Evolutionary conservation across 2,888 invertebrate genomes (phyloP).

Genomic region (Mamestra brassicae): DNA sequence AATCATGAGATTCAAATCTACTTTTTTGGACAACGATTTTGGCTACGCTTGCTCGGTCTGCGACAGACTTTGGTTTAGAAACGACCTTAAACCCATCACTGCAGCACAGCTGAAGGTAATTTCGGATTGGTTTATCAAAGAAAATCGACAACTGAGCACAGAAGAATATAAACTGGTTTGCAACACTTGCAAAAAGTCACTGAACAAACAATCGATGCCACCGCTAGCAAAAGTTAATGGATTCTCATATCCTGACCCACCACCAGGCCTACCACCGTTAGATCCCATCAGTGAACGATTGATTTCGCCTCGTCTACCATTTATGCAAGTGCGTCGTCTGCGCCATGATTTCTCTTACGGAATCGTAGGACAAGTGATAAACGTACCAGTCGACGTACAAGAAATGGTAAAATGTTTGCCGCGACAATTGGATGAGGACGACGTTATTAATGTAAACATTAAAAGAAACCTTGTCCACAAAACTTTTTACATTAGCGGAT

Average conservation of each 20-base stretch:
- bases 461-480: not conserved
- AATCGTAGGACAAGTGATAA: slow-evolving; percentile 13
- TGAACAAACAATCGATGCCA: slow-evolving; percentile 3
- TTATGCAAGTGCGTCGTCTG: slow-evolving; percentile 24
- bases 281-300: slow-evolving; percentile 27
- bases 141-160: not conserved
- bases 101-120: slow-evolving; percentile 70
- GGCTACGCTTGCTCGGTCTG: slow-evolving; percentile 73
- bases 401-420: slow-evolving; percentile 18
- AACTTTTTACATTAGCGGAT: not conserved
- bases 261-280: not conserved
- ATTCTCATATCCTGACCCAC: slow-evolving; percentile 7
- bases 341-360: slow-evolving; percentile 17
- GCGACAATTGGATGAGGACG: slow-evolving; percentile 5
- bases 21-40: slow-evolving; percentile 73
- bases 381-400: slow-evolving; percentile 6
- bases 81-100: slow-evolving; percentile 75
- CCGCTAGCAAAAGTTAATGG: slow-evolving; percentile 1
- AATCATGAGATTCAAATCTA: slow-evolving; percentile 70
- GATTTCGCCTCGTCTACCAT: slow-evolving; percentile 15
- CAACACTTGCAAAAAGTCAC: slow-evolving; percentile 6
- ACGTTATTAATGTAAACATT: slow-evolving; percentile 13
- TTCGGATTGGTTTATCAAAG: slow-evolving; percentile 48
- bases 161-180: not conserved
- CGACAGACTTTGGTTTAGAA: slow-evolving; percentile 76